Evolutionary conservation across 2,113 vertebrate species (phyloP), one percentile per base, ranked within the genome.

Genomic region (Strigops habroptila): DNA sequence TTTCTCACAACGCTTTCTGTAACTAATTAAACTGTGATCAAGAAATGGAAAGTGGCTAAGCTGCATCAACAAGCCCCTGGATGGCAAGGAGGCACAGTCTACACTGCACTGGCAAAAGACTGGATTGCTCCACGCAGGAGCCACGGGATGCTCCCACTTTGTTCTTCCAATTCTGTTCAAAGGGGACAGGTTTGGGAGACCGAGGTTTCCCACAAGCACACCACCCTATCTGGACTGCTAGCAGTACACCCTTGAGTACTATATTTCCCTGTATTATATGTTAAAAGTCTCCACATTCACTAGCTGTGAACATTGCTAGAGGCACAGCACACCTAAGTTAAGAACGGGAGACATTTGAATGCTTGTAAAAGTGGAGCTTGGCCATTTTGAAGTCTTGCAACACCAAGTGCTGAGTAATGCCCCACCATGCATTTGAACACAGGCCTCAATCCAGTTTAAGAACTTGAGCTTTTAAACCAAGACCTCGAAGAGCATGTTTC

Each of bases 121-220:
- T 2, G 31, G 0, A 27, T 23, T 12, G 28, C 4, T 63, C 43
- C 48, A 43, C 1, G 3, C 28, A 17, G 4, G 1, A 37, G 15
- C 1, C 5, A 0, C 0, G 1, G 24, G 10, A 3, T 31, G 3
- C 0, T 62, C 53, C 44, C n/a, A 16, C 62, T 2, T 0, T 2
- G 12, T 14, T 37, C 10, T 60, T 31, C 37, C 51, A 75, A 0
- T 31, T 25, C 44, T 52, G 1, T 12, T 39, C 30, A 1, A 7
- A 83, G 48, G 60, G 7, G 22, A 7, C 24, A 39, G 19, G 15
- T 41, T 22, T 28, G 13, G 43, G 30, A 84, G 15, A 14, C 22
- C 14, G 22, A 7, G 6, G 17, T 33, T 86, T 89, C 39, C 39
- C 57, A 41, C 22, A 35, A 37, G 43, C n/a, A 53, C 9, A 3